These are phyloP conservation scores for Macrotrachela quadricornifera DNA, from an alignment of 1,140 invertebrate species.

Conservation along the genomic window DNA sequence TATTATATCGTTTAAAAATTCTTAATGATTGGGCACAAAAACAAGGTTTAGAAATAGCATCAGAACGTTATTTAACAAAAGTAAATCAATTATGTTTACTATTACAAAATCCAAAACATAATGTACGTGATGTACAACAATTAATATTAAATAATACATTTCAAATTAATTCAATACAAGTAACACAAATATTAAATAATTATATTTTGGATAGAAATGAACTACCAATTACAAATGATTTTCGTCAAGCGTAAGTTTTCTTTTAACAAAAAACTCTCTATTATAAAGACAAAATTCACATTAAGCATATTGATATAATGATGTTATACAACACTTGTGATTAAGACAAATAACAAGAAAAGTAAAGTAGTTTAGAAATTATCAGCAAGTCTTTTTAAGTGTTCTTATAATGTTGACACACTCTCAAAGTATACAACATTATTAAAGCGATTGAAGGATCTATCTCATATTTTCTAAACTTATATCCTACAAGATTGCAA, in stretches of 20 bases:
- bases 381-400: too few relatives aligned
- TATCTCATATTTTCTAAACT: too few relatives aligned
- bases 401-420: too few relatives aligned
- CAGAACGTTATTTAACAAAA: slow-evolving; percentile 81
- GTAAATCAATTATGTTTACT: slow-evolving; percentile 45
- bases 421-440: too few relatives aligned
- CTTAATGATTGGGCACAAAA: slow-evolving; percentile 84
- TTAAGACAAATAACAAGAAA: too few relatives aligned
- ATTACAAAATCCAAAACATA: slow-evolving; percentile 55
- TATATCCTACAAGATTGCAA: too few relatives aligned
- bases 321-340: too few relatives aligned
- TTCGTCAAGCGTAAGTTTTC: slow-evolving; percentile 36
- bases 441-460: too few relatives aligned
- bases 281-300: too few relatives aligned
- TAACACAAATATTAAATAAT: slow-evolving; percentile 48
- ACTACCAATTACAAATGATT: slow-evolving; percentile 32
- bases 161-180: slow-evolving; percentile 84
- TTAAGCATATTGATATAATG: too few relatives aligned
- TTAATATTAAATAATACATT: slow-evolving; percentile 70
- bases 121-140: slow-evolving; percentile 64
- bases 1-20: slow-evolving; percentile 53
- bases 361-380: too few relatives aligned
- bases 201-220: slow-evolving; percentile 50
- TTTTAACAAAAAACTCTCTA: slow-evolving; percentile 79
- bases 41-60: slow-evolving; percentile 82